Percentiles rank a stretch among this genome's conserved stretches.
Evolutionary conservation across 2,888 invertebrate genomes (phyloP).

Genomic region (Thalpophila matura): DNA sequence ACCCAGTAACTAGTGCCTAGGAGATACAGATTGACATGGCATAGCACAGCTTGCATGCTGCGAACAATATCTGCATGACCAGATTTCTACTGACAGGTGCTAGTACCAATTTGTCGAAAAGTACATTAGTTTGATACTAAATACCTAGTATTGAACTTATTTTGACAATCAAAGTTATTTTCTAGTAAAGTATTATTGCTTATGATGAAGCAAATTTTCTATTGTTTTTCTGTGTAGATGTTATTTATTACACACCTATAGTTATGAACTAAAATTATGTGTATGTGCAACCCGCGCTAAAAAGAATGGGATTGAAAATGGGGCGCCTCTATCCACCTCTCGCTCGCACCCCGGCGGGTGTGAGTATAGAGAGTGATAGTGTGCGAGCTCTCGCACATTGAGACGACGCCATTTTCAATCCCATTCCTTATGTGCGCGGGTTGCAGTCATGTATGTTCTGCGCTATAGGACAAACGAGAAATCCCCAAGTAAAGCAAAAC

Average conservation of each 20-base stretch:
- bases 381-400: no score
- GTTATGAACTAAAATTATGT: slow-evolving; percentile 21
- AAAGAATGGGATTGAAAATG: no score
- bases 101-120: slow-evolving; percentile 28
- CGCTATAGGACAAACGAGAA: neutral
- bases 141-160: slow-evolving; percentile 32
- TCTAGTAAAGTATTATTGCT: neutral
- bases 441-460: slow-evolving; percentile 24
- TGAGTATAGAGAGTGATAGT: no score
- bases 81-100: neutral
- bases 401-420: no score
- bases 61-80: neutral
- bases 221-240: slow-evolving; percentile 3
- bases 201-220: neutral
- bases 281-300: no score
- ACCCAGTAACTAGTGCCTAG: neutral
- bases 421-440: no score
- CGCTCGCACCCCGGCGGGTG: no score
- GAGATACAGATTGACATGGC: neutral
- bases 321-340: no score
- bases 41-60: neutral
- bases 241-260: neutral
- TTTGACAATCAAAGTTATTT: slow-evolving; percentile 17
- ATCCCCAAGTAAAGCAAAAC: slow-evolving; percentile 6
- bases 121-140: slow-evolving; percentile 19